Percentiles rank a stretch among this genome's conserved stretches.
Evolutionary conservation across 2,888 invertebrate genomes (phyloP).

Genomic region (Atethmia centrago): DNA sequence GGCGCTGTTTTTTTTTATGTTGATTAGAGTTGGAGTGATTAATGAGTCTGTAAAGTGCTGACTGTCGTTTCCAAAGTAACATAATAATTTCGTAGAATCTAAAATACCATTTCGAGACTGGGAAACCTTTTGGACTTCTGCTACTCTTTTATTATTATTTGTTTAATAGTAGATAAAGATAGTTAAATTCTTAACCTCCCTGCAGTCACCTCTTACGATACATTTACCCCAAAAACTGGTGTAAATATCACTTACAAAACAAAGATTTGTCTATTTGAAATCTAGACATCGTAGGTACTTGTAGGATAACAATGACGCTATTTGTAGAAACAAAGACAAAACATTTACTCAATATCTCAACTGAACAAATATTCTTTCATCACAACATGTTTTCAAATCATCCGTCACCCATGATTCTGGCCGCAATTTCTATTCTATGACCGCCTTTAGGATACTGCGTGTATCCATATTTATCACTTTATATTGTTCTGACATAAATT

Average conservation of each 20-base stretch:
- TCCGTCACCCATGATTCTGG: slow-evolving; percentile 8
- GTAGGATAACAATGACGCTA: slow-evolving; percentile 8
- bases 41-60: slow-evolving; percentile 5
- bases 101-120: not conserved
- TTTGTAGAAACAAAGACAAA: slow-evolving; percentile 35
- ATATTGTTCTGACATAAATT: slow-evolving; percentile 42
- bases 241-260: not conserved
- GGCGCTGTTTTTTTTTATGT: slow-evolving; percentile 22
- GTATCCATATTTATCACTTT: slow-evolving; percentile 32
- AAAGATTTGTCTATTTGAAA: slow-evolving; percentile 15
- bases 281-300: not conserved
- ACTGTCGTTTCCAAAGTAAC: not conserved
- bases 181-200: not conserved
- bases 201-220: not conserved
- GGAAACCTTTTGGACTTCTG: too few species aligned
- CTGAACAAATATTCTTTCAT: slow-evolving; percentile 27
- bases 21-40: slow-evolving; percentile 10
- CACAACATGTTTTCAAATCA: slow-evolving; percentile 21
- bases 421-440: slow-evolving; percentile 17
- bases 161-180: not conserved
- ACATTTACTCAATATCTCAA: slow-evolving; percentile 48
- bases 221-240: not conserved
- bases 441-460: slow-evolving; percentile 19
- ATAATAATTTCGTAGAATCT: not conserved
- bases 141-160: too few species aligned